Conservation (phyloP, 2,888 invertebrate species). For the Seira ritae region DNA sequence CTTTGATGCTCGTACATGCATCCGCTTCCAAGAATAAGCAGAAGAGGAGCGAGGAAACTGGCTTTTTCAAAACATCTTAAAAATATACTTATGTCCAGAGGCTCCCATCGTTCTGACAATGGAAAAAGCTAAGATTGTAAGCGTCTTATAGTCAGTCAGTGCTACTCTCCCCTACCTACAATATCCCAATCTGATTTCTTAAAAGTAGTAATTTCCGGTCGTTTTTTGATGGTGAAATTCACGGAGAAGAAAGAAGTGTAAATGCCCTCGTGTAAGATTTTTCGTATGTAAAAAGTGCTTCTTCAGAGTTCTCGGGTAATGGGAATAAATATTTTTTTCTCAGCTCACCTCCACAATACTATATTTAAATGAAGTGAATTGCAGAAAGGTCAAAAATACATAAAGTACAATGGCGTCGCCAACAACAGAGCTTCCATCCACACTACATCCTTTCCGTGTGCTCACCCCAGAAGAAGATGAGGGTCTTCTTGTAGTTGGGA, state of each 20-base stretch:
- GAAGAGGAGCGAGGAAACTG: conserved; percentile 18
- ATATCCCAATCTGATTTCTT: background rate
- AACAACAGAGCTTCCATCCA: conserved; percentile 40
- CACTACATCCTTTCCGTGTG: conserved; percentile 30
- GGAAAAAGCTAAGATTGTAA: too few species aligned
- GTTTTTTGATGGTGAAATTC: conserved; percentile 17
- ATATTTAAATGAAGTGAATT: background rate
- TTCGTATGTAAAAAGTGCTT: background rate
- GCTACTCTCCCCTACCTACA: background rate
- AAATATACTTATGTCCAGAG: conserved; percentile 2
- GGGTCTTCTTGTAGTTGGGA: background rate
- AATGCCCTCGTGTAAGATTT: conserved; percentile 40
- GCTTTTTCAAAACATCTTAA: background rate
- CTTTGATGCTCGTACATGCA: background rate
- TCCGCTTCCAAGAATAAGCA: conserved; percentile 30
- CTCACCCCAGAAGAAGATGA: conserved; percentile 38
- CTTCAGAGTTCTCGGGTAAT: background rate
- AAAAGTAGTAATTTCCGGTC: conserved; percentile 37
- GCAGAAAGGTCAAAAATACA: conserved; percentile 50
- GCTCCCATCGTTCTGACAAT: background rate
- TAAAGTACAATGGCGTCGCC: conserved; percentile 43
- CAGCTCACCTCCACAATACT: too few species aligned
- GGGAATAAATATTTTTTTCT: background rate
- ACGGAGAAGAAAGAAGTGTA: conserved; percentile 30
- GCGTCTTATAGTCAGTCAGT: too few species aligned